A percentile compares a stretch with the other conserved stretches of the same genome.
Evolutionary conservation across 2,113 vertebrate species (phyloP).

Genomic region (Brachyhypopomus gauderio): DNA sequence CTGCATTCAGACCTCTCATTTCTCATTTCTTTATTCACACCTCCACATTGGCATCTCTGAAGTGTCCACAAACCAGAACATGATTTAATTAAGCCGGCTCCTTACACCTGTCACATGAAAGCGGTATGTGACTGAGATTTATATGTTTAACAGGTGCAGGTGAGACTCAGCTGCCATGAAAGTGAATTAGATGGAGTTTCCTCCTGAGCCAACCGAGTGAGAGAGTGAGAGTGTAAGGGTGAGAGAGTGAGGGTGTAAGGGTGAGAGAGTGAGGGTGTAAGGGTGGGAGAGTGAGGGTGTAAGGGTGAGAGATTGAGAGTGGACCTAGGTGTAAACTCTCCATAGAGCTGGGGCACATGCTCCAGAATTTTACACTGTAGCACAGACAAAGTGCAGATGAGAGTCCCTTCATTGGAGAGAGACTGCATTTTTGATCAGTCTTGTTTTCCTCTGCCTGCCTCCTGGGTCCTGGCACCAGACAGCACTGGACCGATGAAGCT

Average conservation of each 20-base stretch:
- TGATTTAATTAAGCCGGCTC: slow-evolving; percentile 36
- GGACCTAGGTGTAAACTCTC: no score
- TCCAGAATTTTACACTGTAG: neutral
- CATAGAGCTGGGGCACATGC: slow-evolving; percentile 28
- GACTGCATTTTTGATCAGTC: neutral
- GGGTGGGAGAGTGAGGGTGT: no score
- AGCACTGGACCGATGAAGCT: neutral
- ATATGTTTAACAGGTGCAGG: slow-evolving; percentile 41
- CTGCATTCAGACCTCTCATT: neutral
- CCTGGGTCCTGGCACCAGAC: slow-evolving; percentile 41
- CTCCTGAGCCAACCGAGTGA: neutral
- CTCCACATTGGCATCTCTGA: slow-evolving; percentile 22
- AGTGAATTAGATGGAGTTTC: slow-evolving; percentile 16
- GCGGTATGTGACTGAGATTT: slow-evolving; percentile 44
- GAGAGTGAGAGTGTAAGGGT: no score
- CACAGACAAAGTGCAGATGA: slow-evolving; percentile 19
- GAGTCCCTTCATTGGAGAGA: slow-evolving; percentile 11
- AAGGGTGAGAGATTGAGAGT: no score
- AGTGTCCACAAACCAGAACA: slow-evolving; percentile 10
- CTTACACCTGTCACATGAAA: slow-evolving; percentile 39
- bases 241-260: no score
- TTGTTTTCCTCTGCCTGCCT: slow-evolving; percentile 34
- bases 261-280: no score
- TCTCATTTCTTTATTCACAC: slow-evolving; percentile 16
- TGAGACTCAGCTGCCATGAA: slow-evolving; percentile 11